Conservation (phyloP, 2,797 vertebrate genomes). For the Labeo calbasu region DNA sequence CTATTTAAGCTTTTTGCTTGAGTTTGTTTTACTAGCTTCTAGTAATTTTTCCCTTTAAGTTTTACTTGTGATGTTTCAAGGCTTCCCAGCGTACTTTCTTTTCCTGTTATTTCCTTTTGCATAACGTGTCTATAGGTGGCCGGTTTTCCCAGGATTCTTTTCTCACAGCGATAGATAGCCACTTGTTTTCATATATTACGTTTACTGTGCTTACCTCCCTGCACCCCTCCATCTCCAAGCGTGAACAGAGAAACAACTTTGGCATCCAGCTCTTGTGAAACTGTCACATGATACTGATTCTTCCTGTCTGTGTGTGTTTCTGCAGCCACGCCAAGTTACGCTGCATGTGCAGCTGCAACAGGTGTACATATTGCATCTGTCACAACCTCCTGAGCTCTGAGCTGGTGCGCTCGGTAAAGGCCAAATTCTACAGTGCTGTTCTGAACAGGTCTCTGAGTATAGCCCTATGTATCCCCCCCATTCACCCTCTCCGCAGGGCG, state of each 20-base stretch:
- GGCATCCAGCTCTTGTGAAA: not conserved
- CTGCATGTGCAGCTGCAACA: constrained; percentile 98
- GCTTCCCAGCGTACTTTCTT: not conserved
- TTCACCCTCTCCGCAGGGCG: constrained; percentile 31
- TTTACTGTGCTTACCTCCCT: constrained; percentile 23
- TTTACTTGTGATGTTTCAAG: constrained; percentile 5
- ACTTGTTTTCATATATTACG: too few relatives aligned
- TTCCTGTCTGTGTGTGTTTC: constrained; percentile 89
- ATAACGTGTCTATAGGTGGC: not conserved
- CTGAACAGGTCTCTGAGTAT: constrained; percentile 95
- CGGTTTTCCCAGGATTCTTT: not conserved
- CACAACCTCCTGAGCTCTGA: constrained; percentile 98
- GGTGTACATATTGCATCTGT: constrained; percentile 99
- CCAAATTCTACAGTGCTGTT: constrained; percentile 93
- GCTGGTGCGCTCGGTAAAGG: constrained; percentile 97
- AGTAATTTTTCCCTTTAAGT: not conserved
- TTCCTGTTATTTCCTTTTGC: not conserved
- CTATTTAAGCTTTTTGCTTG: not conserved
- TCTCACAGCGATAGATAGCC: not conserved
- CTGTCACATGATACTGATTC: constrained; percentile 74
- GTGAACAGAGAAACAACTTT: not conserved
- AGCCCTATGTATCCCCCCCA: constrained; percentile 46
- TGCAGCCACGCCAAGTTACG: constrained; percentile 95
- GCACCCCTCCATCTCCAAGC: not conserved
- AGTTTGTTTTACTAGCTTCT: not conserved